Base-by-base conservation (phyloP, 35 echinoderm and acorn worm species). In the Chiridota heheva region DNA sequence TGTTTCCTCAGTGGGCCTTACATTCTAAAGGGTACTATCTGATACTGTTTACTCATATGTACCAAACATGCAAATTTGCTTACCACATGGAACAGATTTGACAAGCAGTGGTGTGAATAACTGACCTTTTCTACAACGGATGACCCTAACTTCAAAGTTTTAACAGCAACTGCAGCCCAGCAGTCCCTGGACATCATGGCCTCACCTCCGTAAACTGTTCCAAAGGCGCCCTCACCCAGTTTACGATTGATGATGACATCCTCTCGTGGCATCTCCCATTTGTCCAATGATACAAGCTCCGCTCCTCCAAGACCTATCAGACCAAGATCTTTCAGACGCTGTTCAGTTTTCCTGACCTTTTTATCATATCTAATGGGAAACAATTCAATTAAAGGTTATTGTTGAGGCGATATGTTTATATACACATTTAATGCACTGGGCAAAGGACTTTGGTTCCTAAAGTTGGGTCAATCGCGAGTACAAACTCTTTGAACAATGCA, bases 191-290 rank as follows among this genome's bases (percentile, higher is more conserved):
- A 76, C 40, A 96, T 51, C 56, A 96, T 47, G 32, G 91, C 91
- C 37, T 96, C 86, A 12, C 91, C 91, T 2, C 91, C 91, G 45
- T 96, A 96, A 2, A 96, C 91, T 41, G 91, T 96, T 29, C 91
- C 91, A 86, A 96, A 96, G 27, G 91, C 91, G 20, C 91, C 91
- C 60, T 96, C 91, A 6, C 91, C 91, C 25, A 96, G 76, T 63
- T 96, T 96, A 39, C 91, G 53, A 71, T 96, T 96, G 15, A 96
- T 74, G 20, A 96, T 81, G 2, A 96, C 82, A 74, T 96, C 90
- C 41, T 86, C 76, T 63, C 86, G 36, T 16, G 68, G 73, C 82
- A 96, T 86, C 45, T 96, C 91, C 91, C 91, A 96, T 42, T 96
- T 81, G 58, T 96, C 82, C 26, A 96, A 73, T 24, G 87, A 76